Conservation (phyloP, 2,797 vertebrate species). For the Phoxinus dragarum region DNA sequence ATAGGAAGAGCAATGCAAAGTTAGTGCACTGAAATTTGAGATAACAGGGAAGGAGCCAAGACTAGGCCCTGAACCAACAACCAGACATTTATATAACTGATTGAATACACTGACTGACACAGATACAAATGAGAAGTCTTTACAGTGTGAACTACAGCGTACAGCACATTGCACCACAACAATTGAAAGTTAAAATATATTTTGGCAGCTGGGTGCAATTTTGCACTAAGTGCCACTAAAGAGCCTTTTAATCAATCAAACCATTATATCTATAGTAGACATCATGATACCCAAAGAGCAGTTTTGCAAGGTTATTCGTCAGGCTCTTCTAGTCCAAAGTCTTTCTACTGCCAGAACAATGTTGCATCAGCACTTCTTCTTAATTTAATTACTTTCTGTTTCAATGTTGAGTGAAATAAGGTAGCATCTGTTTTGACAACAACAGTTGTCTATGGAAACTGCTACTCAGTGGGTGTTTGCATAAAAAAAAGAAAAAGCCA, state of each 20-base stretch:
- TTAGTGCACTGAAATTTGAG: constrained; percentile 61
- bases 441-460: constrained; percentile 21
- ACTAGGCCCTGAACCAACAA: constrained; percentile 42
- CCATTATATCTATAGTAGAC: constrained; percentile 12
- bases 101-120: constrained; percentile 24
- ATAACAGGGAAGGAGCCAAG: constrained; percentile 55
- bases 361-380: not conserved
- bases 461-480: constrained; percentile 16
- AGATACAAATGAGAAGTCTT: constrained; percentile 29
- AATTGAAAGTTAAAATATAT: constrained; percentile 24
- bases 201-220: constrained; percentile 21
- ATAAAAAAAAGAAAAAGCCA: constrained; percentile 15
- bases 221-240: constrained; percentile 21
- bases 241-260: constrained; percentile 25
- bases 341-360: constrained; percentile 9
- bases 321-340: constrained; percentile 15
- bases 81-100: constrained; percentile 26
- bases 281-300: not conserved
- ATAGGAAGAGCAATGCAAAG: constrained; percentile 64
- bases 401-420: constrained; percentile 26
- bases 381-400: not conserved
- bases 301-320: not conserved
- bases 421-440: not conserved
- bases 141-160: constrained; percentile 5
- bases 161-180: constrained; percentile 31